Percentiles rank a stretch among this genome's conserved stretches.
phyloP scores from a whole-genome alignment of 1,140 invertebrate species.

The Pachypeltis micranthus region DNA sequence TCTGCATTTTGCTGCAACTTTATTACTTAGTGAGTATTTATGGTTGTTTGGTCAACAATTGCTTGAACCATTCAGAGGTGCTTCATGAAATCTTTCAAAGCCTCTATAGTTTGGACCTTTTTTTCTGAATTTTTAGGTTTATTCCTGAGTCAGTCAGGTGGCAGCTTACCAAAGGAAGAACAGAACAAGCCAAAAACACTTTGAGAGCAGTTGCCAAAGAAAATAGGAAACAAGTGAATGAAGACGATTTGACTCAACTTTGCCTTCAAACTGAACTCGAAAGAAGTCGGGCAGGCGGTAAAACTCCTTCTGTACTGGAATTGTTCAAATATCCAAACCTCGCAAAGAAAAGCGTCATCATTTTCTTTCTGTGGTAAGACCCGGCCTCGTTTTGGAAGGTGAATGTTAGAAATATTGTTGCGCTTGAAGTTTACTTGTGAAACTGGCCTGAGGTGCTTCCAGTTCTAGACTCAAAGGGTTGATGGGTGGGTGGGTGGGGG shows the following conservation, averaged over 20 bases:
- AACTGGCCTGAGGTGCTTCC: too few species aligned
- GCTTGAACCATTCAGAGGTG: neutral
- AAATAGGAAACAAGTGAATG: slow-evolving; percentile 47
- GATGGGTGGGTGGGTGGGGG: too few species aligned
- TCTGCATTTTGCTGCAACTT: slow-evolving; percentile 25
- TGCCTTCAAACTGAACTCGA: slow-evolving; percentile 37
- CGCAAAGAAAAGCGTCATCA: slow-evolving; percentile 52
- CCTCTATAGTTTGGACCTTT: neutral
- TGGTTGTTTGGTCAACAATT: neutral
- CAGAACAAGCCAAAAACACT: slow-evolving; percentile 53
- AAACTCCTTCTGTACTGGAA: slow-evolving; percentile 46
- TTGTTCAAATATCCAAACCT: slow-evolving; percentile 58
- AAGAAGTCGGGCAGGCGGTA: slow-evolving; percentile 31
- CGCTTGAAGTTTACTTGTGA: too few species aligned
- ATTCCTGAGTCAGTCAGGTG: slow-evolving; percentile 73
- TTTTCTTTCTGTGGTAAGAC: slow-evolving; percentile 69
- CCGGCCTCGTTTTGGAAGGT: too few species aligned
- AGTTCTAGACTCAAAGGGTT: too few species aligned
- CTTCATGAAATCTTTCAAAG: neutral
- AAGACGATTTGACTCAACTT: slow-evolving; percentile 42
- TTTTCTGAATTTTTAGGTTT: too few species aligned
- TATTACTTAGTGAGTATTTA: too few species aligned
- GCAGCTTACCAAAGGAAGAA: slow-evolving; percentile 61
- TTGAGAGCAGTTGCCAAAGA: slow-evolving; percentile 54
- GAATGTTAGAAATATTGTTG: too few species aligned